Conservation (phyloP, 2,888 invertebrate species). For the Drosophila nr. fundita region DNA sequence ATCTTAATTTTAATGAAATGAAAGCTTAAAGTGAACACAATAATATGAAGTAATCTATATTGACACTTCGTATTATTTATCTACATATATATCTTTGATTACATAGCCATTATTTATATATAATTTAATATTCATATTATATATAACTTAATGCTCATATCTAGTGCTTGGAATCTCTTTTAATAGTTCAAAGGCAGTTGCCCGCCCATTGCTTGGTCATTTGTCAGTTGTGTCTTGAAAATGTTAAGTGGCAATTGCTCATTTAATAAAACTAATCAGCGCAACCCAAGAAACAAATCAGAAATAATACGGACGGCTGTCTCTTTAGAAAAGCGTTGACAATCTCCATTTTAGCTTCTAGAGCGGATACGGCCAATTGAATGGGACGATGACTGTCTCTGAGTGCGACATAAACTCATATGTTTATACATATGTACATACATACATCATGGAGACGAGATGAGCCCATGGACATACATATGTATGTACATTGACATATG, state of each 20-base stretch:
- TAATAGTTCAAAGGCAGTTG: not conserved
- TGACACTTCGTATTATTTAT: not conserved
- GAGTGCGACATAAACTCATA: constrained; percentile 32
- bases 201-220: constrained; percentile 20
- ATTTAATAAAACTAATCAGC: constrained; percentile 78
- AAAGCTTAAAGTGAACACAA: not conserved
- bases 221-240: constrained; percentile 38
- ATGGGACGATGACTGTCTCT: constrained; percentile 63
- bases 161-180: not conserved
- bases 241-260: constrained; percentile 75
- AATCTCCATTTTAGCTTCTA: constrained; percentile 77
- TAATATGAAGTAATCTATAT: not conserved
- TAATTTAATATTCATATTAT: not conserved
- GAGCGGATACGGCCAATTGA: constrained; percentile 83
- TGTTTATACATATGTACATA: not conserved
- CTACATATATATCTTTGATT: not conserved
- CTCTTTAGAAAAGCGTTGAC: constrained; percentile 58
- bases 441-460: constrained; percentile 24
- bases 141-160: not conserved
- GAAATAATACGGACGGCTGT: constrained; percentile 11
- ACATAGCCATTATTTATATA: not conserved
- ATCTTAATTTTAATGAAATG: not conserved
- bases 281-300: constrained; percentile 57
- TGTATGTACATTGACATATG: constrained; percentile 45
- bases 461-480: constrained; percentile 30